Evolutionary conservation across 37 sponge, comb jelly and placozoan species (phyloP), one percentile per base, ranked within the genome.

Genomic region (Bolinopsis microptera): DNA sequence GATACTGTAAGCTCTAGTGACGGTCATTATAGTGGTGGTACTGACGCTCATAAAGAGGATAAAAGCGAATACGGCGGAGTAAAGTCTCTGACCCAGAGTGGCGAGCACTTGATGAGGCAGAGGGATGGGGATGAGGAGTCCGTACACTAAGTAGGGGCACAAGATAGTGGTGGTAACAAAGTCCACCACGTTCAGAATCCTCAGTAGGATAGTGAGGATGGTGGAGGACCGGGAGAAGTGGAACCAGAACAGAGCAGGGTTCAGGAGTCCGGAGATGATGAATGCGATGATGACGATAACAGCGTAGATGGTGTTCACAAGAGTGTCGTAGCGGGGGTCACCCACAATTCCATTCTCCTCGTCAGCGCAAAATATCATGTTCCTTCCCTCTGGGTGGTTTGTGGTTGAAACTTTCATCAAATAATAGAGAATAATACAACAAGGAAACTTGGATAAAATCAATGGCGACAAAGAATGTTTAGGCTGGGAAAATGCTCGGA

Each of bases 41-140:
- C 82, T 80, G 23, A 80, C 82, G 22, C 82, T 80, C 82, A 80
- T 80, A 37, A 80, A 80, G 34, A 80, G 82, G 21, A 80, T 32
- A 30, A 80, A 28, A 32, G 36, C 82, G 30, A 80, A 80, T 9
- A 80, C 38, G 2, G 21, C 37, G 8, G 82, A 80, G 37, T 80
- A 80, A 1, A 80, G 35, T 32, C 82, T 24, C 82, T 80, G 82
- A 8, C 35, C 21, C 1, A 34, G 1, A 21, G 82, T 34, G 3
- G 82, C 35, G 34, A 37, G 82, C 1, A 35, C 82, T 18, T 23
- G 34, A 30, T 80, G 82, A 3, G 82, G 82, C 9, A 80, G 32
- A 16, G 30, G 22, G 5, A 8, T 30, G 1, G 82, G 82, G 9
- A 37, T 34, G 82, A 80, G 32, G 2, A 80, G 82, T 80, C 82